These are phyloP conservation scores for Leucoraja erinaceus DNA, from an alignment of 2,113 vertebrate genomes.

Conservation along the genomic window DNA sequence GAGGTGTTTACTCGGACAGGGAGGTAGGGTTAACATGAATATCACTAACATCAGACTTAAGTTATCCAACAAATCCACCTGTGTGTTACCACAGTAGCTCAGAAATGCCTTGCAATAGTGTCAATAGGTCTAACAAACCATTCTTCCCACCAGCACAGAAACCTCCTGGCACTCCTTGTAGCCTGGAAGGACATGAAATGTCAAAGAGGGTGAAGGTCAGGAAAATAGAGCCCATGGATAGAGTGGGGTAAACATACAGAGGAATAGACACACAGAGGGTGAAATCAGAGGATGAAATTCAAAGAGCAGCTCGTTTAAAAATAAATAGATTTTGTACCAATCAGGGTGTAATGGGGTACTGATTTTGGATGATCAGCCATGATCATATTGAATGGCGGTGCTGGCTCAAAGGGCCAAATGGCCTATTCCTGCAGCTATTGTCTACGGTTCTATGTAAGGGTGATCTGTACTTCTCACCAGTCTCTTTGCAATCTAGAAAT, in stretches of 20 bases:
- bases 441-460: neutral
- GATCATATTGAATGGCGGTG: too few species aligned
- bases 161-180: neutral
- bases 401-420: too few species aligned
- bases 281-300: neutral
- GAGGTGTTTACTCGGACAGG: too few species aligned
- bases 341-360: too few species aligned
- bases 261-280: neutral
- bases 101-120: neutral
- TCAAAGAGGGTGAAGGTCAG: neutral
- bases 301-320: neutral
- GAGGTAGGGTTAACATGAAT: too few species aligned
- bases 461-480: neutral
- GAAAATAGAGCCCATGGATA: neutral
- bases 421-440: too few species aligned
- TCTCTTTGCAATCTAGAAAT: neutral
- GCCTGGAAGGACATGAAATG: slow-evolving; percentile 1
- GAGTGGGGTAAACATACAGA: neutral
- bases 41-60: too few species aligned
- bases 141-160: slow-evolving; percentile 18
- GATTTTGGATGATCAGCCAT: too few species aligned
- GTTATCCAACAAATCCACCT: too few species aligned
- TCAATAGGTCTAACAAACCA: neutral
- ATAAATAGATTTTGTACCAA: neutral
- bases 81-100: neutral